Evolutionary conservation across 2,113 vertebrate species (phyloP).

Genomic region (Equus przewalskii): DNA sequence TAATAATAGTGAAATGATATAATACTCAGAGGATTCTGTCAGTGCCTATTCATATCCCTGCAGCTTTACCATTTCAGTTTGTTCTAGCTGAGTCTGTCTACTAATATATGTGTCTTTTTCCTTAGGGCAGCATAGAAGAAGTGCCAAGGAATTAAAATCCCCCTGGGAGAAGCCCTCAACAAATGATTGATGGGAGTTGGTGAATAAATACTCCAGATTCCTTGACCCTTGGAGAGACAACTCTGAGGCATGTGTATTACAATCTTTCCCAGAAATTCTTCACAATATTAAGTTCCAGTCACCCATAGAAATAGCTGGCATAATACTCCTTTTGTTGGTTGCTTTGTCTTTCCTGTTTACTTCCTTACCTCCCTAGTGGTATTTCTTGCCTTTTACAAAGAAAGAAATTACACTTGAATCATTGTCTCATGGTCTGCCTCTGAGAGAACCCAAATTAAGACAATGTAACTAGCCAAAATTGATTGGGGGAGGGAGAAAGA

Average conservation of each 20-base stretch:
- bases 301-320: slow-evolving; percentile 8
- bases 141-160: slow-evolving; percentile 38
- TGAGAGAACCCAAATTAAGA: slow-evolving; percentile 53
- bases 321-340: slow-evolving; percentile 59
- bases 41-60: background rate
- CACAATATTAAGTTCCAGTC: slow-evolving; percentile 55
- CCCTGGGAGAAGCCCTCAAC: slow-evolving; percentile 29
- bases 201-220: slow-evolving; percentile 48
- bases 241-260: background rate
- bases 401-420: slow-evolving; percentile 49
- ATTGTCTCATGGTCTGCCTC: background rate
- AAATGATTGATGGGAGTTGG: slow-evolving; percentile 52
- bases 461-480: slow-evolving; percentile 56
- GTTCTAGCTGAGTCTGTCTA: slow-evolving; percentile 21
- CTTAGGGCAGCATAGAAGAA: slow-evolving; percentile 38
- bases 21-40: background rate
- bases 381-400: slow-evolving; percentile 50
- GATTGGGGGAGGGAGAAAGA: background rate
- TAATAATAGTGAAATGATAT: background rate
- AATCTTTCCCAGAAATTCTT: slow-evolving; percentile 50
- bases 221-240: slow-evolving; percentile 42
- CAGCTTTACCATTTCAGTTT: slow-evolving; percentile 6
- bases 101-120: background rate
- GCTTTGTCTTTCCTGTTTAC: slow-evolving; percentile 20
- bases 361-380: background rate